Conservation (phyloP, 2,113 vertebrate species). For the Eulacestoma nigropectus region DNA sequence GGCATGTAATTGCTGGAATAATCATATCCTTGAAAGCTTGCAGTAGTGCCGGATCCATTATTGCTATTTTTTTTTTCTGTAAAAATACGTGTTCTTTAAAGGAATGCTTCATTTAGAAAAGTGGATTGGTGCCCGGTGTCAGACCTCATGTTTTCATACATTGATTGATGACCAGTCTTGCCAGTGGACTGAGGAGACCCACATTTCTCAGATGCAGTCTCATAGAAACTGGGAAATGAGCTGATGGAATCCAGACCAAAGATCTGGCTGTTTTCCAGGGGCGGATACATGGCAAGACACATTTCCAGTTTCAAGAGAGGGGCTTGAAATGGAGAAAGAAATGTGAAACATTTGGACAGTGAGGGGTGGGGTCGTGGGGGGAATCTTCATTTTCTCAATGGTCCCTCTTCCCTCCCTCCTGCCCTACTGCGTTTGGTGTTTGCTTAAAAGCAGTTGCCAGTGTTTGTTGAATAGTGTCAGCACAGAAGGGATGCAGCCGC, state of each 20-base stretch:
- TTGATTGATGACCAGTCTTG: not conserved
- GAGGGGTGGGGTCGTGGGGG: not conserved
- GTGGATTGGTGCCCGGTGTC: not conserved
- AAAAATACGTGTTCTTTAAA: not conserved
- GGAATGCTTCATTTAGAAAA: not conserved
- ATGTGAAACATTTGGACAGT: not conserved
- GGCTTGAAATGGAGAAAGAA: not conserved
- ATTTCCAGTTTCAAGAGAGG: slow-evolving; percentile 13
- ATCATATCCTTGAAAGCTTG: not conserved
- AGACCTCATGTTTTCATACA: not conserved
- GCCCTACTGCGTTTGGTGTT: not conserved
- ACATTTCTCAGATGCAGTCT: slow-evolving; percentile 53
- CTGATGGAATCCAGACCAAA: slow-evolving; percentile 69
- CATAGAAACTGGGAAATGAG: slow-evolving; percentile 71
- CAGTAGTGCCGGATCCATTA: too few species aligned
- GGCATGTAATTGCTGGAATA: not conserved
- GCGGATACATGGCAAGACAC: slow-evolving; percentile 7
- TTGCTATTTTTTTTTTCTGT: not conserved
- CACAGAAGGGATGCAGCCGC: slow-evolving; percentile 42
- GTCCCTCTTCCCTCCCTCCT: not conserved
- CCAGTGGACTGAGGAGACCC: not conserved
- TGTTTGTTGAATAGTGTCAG: slow-evolving; percentile 54
- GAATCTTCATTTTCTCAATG: slow-evolving; percentile 3
- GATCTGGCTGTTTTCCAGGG: slow-evolving; percentile 65
- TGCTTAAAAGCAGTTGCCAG: slow-evolving; percentile 45